Evolutionary conservation across 2,113 vertebrate species (phyloP).

Genomic region (Ceuthmochares aereus): DNA sequence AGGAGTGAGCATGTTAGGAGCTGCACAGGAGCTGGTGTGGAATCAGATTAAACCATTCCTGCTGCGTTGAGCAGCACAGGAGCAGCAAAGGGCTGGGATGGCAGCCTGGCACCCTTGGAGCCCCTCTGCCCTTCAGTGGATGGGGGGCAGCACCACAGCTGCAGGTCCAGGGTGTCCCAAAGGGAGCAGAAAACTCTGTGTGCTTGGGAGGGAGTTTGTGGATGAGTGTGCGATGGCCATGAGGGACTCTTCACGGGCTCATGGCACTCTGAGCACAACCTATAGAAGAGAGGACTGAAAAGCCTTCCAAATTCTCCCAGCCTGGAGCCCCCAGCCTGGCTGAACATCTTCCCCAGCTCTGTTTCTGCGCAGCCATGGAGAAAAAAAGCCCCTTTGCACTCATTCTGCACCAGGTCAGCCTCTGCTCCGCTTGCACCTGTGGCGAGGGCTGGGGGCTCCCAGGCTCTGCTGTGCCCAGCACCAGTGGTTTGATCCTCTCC

Average conservation of each 20-base stretch:
- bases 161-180: neutral
- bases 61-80: fast-evolving
- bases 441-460: neutral
- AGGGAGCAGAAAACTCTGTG: fast-evolving
- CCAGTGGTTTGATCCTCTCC: fast-evolving
- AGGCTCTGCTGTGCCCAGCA: neutral
- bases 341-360: fast-evolving
- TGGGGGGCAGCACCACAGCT: fast-evolving
- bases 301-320: neutral
- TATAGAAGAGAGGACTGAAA: neutral
- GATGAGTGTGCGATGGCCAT: fast-evolving
- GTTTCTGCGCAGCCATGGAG: fast-evolving
- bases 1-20: no score
- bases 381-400: fast-evolving
- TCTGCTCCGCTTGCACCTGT: neutral
- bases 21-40: neutral
- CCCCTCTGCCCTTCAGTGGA: neutral
- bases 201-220: neutral
- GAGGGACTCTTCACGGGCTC: fast-evolving
- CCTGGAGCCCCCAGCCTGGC: neutral
- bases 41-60: neutral
- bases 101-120: neutral
- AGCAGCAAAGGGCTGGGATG: no score
- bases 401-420: fast-evolving
- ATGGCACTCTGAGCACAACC: fast-evolving